Base-by-base conservation (phyloP, 2,113 vertebrate species). In the Neoarius graeffei region DNA sequence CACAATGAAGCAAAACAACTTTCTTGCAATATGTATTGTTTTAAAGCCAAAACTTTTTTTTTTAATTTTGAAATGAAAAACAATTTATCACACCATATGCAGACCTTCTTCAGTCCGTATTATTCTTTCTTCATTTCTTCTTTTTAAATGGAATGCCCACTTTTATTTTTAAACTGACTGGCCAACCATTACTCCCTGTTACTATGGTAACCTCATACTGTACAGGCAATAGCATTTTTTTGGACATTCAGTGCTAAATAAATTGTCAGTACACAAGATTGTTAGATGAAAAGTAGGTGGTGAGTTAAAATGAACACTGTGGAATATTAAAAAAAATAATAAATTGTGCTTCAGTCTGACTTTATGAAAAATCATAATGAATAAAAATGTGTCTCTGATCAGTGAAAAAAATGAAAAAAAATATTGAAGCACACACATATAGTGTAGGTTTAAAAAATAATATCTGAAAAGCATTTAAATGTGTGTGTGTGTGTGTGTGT, bases 211-310 rank as follows among this genome's bases (percentile, higher is more conserved):
- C 54, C 27, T 59, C 15, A 59, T 20, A 11, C 56, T 20, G 15
- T 20, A 81, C 54, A 57, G 19, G 7, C 4, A 3, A 35, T 11
- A 25, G 42, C 27, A 20, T 35, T 25, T 77, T 1, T 52, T 76
- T 74, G 23, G 74, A 13, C 59, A 25, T 56, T 80, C 25, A 80
- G 54, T 57, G 17, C 7, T 4, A 30, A 81, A 59, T 81, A 27
- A 80, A 80, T 56, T 56, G 77, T 81, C 77, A 81, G n/a, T 19
- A 81, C 15, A 81, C 52, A 81, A 81, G 52, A 6, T 17, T 57
- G 52, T 30, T 52, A 4, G 52, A 79, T 27, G 27, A 56, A 56
- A 54, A 79, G 5, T 1, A 56, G 74, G 11, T 1, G 15, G 71
- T 48, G 35, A 15, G 17, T 23, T 77, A 25, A 54, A 77, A n/a